phyloP scores from a whole-genome alignment of 53 echinoderm and acorn worm species.

The Paracentrotus lividus region DNA sequence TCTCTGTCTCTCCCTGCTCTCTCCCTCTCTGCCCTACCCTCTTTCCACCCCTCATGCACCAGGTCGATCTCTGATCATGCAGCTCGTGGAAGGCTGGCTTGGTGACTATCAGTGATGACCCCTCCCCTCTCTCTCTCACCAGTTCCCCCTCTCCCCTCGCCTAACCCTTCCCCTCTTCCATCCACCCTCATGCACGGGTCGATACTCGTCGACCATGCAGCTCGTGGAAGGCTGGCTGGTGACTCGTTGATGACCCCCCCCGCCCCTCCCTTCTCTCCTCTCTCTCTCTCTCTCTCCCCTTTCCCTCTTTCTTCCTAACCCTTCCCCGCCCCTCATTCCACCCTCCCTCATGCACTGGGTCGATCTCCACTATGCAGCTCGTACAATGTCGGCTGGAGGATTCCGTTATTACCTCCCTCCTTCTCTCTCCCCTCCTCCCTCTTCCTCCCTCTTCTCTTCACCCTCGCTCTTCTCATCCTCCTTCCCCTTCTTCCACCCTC shows the following conservation, averaged over 20 bases:
- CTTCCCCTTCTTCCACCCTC: neutral
- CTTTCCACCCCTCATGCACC: neutral
- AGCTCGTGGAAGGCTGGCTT: too few species aligned
- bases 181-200: neutral
- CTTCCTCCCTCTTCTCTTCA: neutral
- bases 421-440: neutral
- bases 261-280: too few species aligned
- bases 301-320: neutral
- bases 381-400: too few species aligned
- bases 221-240: constrained; percentile 25
- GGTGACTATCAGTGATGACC: too few species aligned
- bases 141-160: neutral
- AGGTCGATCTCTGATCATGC: neutral
- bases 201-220: neutral
- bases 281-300: neutral
- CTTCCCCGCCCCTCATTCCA: too few species aligned
- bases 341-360: too few species aligned
- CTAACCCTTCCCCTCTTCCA: neutral
- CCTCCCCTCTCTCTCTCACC: neutral
- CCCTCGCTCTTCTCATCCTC: neutral
- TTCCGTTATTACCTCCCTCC: too few species aligned
- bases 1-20: neutral
- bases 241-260: too few species aligned
- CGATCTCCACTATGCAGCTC: too few species aligned
- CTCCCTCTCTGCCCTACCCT: neutral